phyloP scores from a whole-genome alignment of 2,888 invertebrate genomes.

The Sturmia bella region DNA sequence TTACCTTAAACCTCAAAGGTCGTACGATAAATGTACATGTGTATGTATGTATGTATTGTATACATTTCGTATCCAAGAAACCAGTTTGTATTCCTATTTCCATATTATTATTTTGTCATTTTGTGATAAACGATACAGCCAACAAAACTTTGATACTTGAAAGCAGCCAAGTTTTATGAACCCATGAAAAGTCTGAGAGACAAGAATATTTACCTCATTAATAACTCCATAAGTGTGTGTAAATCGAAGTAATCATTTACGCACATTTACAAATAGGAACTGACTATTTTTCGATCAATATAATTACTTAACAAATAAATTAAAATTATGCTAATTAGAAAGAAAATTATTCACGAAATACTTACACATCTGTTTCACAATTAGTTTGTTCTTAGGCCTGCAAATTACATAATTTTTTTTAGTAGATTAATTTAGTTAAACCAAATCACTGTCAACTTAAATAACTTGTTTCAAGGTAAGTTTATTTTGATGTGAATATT shows the following conservation, averaged over 20 bases:
- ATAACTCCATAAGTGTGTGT: background rate
- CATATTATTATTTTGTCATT: constrained; percentile 10
- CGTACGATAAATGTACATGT: too few relatives aligned
- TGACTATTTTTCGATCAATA: too few relatives aligned
- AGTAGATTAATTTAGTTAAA: too few relatives aligned
- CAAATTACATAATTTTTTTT: too few relatives aligned
- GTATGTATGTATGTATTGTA: background rate
- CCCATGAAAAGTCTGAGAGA: background rate
- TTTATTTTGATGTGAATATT: constrained; percentile 2
- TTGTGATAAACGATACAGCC: background rate
- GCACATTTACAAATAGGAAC: too few relatives aligned
- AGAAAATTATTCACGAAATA: too few relatives aligned
- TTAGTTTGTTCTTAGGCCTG: too few relatives aligned
- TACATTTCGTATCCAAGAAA: constrained; percentile 8
- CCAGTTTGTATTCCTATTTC: constrained; percentile 3
- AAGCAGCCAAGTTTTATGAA: constrained; percentile 12
- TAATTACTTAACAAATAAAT: too few relatives aligned
- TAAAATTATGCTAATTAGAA: too few relatives aligned
- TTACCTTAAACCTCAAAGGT: too few relatives aligned
- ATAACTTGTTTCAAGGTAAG: background rate
- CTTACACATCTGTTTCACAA: too few relatives aligned
- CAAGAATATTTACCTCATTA: background rate
- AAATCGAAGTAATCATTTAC: too few relatives aligned
- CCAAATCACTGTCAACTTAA: background rate
- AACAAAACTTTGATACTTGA: constrained; percentile 17